phyloP scores from a whole-genome alignment of 2,797 vertebrate genomes.

The Periophthalmus magnuspinnatus region DNA sequence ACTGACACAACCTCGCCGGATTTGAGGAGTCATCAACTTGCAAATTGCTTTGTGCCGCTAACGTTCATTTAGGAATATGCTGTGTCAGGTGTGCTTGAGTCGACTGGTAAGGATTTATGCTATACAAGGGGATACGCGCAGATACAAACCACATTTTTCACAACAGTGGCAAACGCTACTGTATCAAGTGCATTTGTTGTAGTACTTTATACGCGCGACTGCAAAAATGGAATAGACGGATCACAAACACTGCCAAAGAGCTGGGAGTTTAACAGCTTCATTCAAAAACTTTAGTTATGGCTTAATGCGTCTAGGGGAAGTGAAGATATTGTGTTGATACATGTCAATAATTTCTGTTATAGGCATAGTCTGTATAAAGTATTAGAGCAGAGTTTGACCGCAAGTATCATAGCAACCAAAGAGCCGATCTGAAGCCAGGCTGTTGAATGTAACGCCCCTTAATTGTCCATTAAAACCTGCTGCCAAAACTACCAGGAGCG shows the following conservation, averaged over 20 bases:
- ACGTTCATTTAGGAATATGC: conserved; percentile 21
- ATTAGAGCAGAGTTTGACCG: too few relatives aligned
- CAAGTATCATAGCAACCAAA: too few relatives aligned
- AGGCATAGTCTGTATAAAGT: too few relatives aligned
- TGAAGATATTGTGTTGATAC: background rate
- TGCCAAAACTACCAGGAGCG: too few relatives aligned
- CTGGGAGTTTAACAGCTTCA: background rate
- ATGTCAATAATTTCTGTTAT: too few relatives aligned
- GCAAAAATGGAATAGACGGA: background rate
- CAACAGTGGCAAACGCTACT: background rate
- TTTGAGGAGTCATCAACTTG: conserved; percentile 31
- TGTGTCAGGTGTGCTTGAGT: conserved; percentile 15
- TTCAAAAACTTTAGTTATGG: background rate
- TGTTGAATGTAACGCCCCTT: too few relatives aligned
- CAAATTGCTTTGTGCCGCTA: conserved; percentile 22
- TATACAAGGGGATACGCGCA: background rate
- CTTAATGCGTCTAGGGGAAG: background rate
- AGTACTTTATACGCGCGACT: background rate
- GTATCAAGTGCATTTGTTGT: background rate
- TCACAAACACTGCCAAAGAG: background rate
- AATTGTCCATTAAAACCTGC: too few relatives aligned
- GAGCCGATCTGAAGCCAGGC: too few relatives aligned
- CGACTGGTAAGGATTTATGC: conserved; percentile 20
- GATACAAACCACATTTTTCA: conserved; percentile 5
- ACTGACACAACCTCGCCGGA: conserved; percentile 23